Conservation (phyloP, 2,797 vertebrate genomes). For the Lepilemur septentrionalis region DNA sequence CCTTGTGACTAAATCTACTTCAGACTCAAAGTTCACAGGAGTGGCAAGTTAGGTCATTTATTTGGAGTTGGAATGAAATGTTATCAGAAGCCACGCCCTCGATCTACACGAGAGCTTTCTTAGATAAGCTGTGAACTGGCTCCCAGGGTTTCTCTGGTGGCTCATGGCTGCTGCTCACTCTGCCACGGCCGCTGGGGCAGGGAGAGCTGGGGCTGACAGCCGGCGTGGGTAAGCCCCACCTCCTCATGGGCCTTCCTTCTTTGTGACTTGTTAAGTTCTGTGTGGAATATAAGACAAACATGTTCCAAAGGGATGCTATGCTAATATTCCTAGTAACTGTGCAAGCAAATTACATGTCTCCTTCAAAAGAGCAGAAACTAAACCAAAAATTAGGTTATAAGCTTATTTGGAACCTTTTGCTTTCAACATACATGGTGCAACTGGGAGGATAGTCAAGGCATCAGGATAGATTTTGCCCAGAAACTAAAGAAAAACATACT, state of each 20-base stretch:
- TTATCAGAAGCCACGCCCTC: conserved; percentile 79
- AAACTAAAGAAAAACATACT: background rate
- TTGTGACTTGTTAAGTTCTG: background rate
- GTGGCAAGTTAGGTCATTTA: conserved; percentile 61
- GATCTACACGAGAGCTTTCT: conserved; percentile 76
- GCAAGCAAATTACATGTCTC: background rate
- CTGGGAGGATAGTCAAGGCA: background rate
- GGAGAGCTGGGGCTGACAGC: background rate
- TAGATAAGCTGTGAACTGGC: conserved; percentile 19
- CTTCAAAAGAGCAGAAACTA: background rate
- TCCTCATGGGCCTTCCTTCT: background rate
- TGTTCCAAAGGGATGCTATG: background rate
- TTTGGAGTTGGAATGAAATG: conserved; percentile 47
- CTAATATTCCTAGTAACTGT: background rate
- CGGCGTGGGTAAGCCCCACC: background rate
- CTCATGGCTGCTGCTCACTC: conserved; percentile 42
- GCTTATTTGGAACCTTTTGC: background rate
- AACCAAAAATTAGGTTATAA: background rate
- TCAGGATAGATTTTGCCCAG: background rate
- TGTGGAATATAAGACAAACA: background rate
- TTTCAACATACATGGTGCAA: background rate
- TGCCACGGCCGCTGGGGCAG: conserved; percentile 20
- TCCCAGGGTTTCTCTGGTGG: background rate
- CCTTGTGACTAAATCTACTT: background rate
- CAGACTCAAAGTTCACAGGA: conserved; percentile 57